Evolutionary conservation across 2,113 vertebrate species (phyloP), one percentile per base, ranked within the genome.

Genomic region (Crypturellus undulatus): DNA sequence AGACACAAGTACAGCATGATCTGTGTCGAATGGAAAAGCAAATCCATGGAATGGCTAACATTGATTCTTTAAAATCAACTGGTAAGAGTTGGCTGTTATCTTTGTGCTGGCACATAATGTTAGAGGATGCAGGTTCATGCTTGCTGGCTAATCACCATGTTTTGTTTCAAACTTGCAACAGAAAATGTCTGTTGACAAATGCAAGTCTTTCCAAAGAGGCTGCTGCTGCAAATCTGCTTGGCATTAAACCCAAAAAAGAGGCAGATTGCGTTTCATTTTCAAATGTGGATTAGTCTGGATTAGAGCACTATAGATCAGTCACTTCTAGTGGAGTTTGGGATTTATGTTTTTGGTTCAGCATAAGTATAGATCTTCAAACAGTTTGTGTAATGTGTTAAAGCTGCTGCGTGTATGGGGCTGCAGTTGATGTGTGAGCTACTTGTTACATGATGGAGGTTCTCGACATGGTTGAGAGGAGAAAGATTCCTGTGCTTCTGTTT

Each of bases 121-220:
- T 84, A 12, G 2, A 73, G 60, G 88, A 26, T 90, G 86, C 94
- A 90, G 80, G 93, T 93, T 94, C 36, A 6, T 93, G 92, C 95
- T 90, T 95, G 92, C 83, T 96, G 51, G 90, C n/a, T 95, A 90
- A 95, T 89, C 65, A 12, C 80, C 0, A 0, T 60, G 68, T 59
- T 95, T 81, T 62, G 54, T 92, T 95, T 92, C 45, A 77, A 4
- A 63, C 83, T 93, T 72, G 8, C 49, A 70, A 42, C 62, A 93
- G 79, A 93, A 90, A 76, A 78, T 59, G 69, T 62, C 76, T 90
- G 60, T 93, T 92, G 69, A 28, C 83, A 88, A 86, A 22, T 24
- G n/a, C 34, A 68, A 79, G 62, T 73, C 47, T 62, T 81, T 79
- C 79, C 69, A 79, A 62, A 62, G 49, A 52, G 68, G 34, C 90